Percentiles rank a stretch among this genome's conserved stretches.
Evolutionary conservation across 2,888 invertebrate genomes (phyloP).

Genomic region (Diloba caeruleocephala): DNA sequence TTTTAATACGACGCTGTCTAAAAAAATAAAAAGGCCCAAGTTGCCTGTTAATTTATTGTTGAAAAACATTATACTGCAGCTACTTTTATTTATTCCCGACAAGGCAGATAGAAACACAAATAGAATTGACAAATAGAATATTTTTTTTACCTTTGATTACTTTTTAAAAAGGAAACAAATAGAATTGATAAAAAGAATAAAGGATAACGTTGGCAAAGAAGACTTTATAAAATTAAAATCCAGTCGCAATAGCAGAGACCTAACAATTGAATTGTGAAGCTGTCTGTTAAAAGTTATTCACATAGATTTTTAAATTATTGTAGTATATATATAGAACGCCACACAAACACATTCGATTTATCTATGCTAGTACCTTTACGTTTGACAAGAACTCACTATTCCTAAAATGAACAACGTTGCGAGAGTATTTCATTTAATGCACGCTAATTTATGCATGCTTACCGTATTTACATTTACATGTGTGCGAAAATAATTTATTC

Average conservation of each 20-base stretch:
- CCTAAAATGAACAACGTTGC: slow-evolving; percentile 4
- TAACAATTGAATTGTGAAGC: too few species aligned
- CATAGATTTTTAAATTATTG: too few species aligned
- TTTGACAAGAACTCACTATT: neutral
- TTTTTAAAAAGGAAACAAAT: too few species aligned
- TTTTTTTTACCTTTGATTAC: too few species aligned
- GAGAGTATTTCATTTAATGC: slow-evolving; percentile 20
- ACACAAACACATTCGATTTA: too few species aligned
- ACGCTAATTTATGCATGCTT: slow-evolving; percentile 42
- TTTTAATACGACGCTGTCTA: neutral
- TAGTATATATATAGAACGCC: too few species aligned
- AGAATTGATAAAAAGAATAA: too few species aligned
- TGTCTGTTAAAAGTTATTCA: too few species aligned
- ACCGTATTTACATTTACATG: slow-evolving; percentile 38
- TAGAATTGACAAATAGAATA: slow-evolving; percentile 14
- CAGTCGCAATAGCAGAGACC: too few species aligned
- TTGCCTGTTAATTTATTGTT: slow-evolving; percentile 2
- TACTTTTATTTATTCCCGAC: slow-evolving; percentile 5
- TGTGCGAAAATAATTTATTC: slow-evolving; percentile 74
- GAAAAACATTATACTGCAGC: slow-evolving; percentile 1
- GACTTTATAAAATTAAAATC: too few species aligned
- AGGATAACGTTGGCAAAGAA: too few species aligned
- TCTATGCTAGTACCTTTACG: too few species aligned
- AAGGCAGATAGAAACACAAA: slow-evolving; percentile 26
- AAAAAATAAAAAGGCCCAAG: neutral